phyloP scores from a whole-genome alignment of 2,888 invertebrate species.

The Platycheirus rosarum region DNA sequence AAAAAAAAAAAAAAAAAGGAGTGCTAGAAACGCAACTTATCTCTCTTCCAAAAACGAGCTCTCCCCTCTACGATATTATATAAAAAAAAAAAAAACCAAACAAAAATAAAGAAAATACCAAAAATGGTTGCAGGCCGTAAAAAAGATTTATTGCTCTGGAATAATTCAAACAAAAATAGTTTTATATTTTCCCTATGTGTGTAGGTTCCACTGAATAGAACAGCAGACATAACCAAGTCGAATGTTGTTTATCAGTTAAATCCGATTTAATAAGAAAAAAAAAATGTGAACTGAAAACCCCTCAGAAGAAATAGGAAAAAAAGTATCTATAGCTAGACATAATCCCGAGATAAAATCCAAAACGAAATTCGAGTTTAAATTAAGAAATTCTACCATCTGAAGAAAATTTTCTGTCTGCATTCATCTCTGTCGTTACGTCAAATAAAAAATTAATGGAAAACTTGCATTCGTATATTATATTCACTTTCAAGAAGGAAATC shows the following conservation, averaged over 20 bases:
- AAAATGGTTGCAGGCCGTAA: constrained; percentile 73
- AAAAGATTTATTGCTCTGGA: constrained; percentile 65
- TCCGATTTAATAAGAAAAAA: constrained; percentile 66
- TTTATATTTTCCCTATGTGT: constrained; percentile 28
- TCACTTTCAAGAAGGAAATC: constrained; percentile 44
- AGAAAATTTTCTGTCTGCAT: background rate
- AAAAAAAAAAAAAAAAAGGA: constrained; percentile 45
- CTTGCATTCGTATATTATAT: constrained; percentile 20
- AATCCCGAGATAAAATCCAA: constrained; percentile 57
- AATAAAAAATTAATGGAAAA: constrained; percentile 2
- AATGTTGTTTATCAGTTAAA: constrained; percentile 57
- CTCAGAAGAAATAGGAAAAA: constrained; percentile 7
- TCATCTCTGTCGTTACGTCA: background rate
- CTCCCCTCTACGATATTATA: constrained; percentile 54
- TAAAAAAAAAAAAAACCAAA: constrained; percentile 35
- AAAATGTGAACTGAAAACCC: constrained; percentile 44
- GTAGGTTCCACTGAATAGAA: constrained; percentile 45
- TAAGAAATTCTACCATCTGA: constrained; percentile 54
- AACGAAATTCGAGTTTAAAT: constrained; percentile 58
- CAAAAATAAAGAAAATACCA: constrained; percentile 35
- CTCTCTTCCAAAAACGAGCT: constrained; percentile 59
- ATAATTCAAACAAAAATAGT: constrained; percentile 72
- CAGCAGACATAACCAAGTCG: constrained; percentile 40
- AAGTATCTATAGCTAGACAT: background rate
- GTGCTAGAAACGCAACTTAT: constrained; percentile 57